Percentiles rank a stretch among this genome's conserved stretches.
phyloP scores from a whole-genome alignment of 2,888 invertebrate genomes.

The Sphaerophoria taeniata region DNA sequence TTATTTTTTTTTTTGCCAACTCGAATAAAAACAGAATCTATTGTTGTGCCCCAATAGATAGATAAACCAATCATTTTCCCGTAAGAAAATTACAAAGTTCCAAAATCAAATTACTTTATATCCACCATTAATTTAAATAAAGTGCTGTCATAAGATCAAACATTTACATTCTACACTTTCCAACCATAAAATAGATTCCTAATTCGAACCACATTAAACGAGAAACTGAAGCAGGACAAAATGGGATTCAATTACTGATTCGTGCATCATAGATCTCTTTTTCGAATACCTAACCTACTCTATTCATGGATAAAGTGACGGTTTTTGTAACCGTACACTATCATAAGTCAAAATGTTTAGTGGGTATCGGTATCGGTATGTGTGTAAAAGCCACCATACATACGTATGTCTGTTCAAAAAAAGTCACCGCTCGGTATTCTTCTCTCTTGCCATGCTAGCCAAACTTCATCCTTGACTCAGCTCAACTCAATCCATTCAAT shows the following conservation, averaged over 20 bases:
- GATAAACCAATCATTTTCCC: too few relatives aligned
- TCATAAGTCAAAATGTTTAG: slow-evolving; percentile 72
- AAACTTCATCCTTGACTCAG: slow-evolving; percentile 70
- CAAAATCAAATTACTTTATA: slow-evolving; percentile 6
- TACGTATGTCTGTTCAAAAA: slow-evolving; percentile 52
- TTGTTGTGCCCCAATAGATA: too few relatives aligned
- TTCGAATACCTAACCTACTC: slow-evolving; percentile 22
- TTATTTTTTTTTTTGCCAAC: too few relatives aligned
- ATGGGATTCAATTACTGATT: slow-evolving; percentile 70
- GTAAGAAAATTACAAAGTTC: neutral
- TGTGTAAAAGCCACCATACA: neutral
- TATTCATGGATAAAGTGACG: slow-evolving; percentile 58
- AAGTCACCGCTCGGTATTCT: slow-evolving; percentile 14
- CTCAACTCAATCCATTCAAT: slow-evolving; percentile 73
- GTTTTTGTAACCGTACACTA: slow-evolving; percentile 57
- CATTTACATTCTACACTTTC: slow-evolving; percentile 39
- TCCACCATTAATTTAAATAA: slow-evolving; percentile 22
- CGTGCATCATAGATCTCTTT: slow-evolving; percentile 41
- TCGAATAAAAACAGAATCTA: too few relatives aligned
- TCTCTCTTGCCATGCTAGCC: slow-evolving; percentile 40
- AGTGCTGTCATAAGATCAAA: slow-evolving; percentile 11
- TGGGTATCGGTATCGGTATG: slow-evolving; percentile 1
- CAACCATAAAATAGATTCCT: slow-evolving; percentile 29
- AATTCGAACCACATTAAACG: slow-evolving; percentile 49
- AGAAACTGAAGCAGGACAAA: slow-evolving; percentile 53